These are phyloP conservation scores for Phrynosoma platyrhinos DNA, from an alignment of 2,113 vertebrate species.

Conservation along the genomic window DNA sequence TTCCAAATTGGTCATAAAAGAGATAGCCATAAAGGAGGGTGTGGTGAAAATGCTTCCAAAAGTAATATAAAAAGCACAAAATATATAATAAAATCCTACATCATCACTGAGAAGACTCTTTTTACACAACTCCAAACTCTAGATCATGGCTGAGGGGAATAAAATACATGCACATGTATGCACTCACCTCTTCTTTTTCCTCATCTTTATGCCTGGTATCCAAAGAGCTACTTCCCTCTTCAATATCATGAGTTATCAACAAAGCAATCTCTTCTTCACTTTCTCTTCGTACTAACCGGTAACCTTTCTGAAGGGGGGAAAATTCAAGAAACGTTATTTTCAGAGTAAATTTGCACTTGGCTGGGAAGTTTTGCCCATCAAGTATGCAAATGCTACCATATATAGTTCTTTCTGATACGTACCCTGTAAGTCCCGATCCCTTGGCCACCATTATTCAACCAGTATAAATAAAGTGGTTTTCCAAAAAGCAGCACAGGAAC, in stretches of 20 bases:
- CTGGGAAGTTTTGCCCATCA: background rate
- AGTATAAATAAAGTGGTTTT: constrained; percentile 92
- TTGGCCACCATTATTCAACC: constrained; percentile 85
- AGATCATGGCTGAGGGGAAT: background rate
- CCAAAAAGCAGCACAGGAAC: constrained; percentile 93
- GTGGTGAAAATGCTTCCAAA: background rate
- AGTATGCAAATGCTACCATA: background rate
- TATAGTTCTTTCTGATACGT: constrained; percentile 42
- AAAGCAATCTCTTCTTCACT: constrained; percentile 93
- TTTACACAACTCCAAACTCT: background rate
- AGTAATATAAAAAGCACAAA: background rate
- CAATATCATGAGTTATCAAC: constrained; percentile 85
- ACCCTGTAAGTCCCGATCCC: constrained; percentile 89
- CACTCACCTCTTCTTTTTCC: constrained; percentile 82
- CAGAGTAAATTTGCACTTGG: background rate
- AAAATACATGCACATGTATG: background rate
- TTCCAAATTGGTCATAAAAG: background rate
- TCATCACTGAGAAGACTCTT: background rate
- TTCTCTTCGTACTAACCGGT: constrained; percentile 87
- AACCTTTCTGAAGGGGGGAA: constrained; percentile 84
- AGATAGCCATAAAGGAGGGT: background rate
- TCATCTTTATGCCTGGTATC: constrained; percentile 79
- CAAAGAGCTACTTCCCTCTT: constrained; percentile 82
- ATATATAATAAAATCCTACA: background rate
- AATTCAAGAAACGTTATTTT: background rate